Conservation (phyloP, 2,113 vertebrate genomes). For the Etia nguti region DNA sequence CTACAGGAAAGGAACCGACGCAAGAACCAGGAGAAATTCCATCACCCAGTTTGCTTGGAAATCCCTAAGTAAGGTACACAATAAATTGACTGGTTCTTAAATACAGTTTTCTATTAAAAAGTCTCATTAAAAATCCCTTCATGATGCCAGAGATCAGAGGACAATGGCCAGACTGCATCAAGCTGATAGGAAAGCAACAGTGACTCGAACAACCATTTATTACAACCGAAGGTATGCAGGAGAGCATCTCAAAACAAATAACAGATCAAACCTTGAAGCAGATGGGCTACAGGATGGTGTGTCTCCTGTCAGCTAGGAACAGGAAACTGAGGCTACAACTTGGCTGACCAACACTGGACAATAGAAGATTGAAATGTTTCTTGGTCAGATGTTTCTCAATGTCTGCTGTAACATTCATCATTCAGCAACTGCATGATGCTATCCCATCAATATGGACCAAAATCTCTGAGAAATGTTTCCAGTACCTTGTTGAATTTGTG, state of each 20-base stretch:
- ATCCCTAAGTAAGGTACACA: neutral
- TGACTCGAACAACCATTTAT: neutral
- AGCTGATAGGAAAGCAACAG: neutral
- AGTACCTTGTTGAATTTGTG: neutral
- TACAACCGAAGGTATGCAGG: neutral
- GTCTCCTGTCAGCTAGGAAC: neutral
- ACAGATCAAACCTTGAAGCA: neutral
- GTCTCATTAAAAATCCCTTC: neutral
- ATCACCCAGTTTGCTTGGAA: neutral
- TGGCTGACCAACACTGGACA: neutral
- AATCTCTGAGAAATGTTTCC: neutral
- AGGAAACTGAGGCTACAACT: neutral
- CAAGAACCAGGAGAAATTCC: accelerated
- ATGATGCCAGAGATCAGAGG: neutral
- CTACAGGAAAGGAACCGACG: neutral
- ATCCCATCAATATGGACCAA: neutral
- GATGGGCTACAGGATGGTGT: too few relatives aligned
- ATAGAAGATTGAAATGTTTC: neutral
- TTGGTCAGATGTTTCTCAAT: neutral
- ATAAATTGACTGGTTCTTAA: neutral
- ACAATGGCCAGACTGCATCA: neutral
- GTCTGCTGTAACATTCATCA: neutral
- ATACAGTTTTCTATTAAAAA: neutral
- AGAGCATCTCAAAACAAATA: neutral
- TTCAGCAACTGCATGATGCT: neutral